Conservation (phyloP, 1,140 invertebrate genomes). For the Achroia grisella region DNA sequence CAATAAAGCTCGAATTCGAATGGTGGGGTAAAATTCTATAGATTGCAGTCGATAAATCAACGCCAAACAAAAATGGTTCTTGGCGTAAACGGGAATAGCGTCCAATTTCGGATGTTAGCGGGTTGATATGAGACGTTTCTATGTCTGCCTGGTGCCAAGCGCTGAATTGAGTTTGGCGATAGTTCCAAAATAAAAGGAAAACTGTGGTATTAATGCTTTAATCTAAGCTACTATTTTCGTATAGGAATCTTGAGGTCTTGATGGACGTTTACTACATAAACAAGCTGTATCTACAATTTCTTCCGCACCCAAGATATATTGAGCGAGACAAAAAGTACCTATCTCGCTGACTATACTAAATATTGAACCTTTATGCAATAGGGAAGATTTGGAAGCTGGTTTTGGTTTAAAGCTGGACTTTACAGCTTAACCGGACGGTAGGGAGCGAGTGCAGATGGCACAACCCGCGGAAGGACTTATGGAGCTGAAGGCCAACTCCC, state of each 20-base stretch:
- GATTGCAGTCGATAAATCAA: neutral
- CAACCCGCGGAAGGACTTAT: too few relatives aligned
- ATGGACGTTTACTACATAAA: too few relatives aligned
- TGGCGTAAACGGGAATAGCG: neutral
- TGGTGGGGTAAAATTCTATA: neutral
- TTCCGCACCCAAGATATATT: too few relatives aligned
- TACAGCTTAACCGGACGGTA: too few relatives aligned
- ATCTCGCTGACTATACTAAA: too few relatives aligned
- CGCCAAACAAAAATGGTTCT: neutral
- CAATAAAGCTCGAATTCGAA: neutral
- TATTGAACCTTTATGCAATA: too few relatives aligned
- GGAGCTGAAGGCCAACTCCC: too few relatives aligned
- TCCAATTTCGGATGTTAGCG: neutral
- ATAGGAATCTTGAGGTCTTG: too few relatives aligned
- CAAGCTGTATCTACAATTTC: neutral
- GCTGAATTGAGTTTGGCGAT: slow-evolving; percentile 11
- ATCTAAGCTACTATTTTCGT: slow-evolving; percentile 2
- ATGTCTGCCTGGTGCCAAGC: slow-evolving; percentile 3
- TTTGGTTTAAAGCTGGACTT: too few relatives aligned
- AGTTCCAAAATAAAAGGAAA: slow-evolving; percentile 6
- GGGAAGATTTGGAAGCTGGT: too few relatives aligned
- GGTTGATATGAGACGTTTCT: slow-evolving; percentile 3
- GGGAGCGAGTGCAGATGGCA: too few relatives aligned
- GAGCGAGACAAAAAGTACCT: too few relatives aligned
- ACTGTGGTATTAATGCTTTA: slow-evolving; percentile 3